Evolutionary conservation across 1,140 invertebrate species (phyloP).

Genomic region (Littorina saxatilis): DNA sequence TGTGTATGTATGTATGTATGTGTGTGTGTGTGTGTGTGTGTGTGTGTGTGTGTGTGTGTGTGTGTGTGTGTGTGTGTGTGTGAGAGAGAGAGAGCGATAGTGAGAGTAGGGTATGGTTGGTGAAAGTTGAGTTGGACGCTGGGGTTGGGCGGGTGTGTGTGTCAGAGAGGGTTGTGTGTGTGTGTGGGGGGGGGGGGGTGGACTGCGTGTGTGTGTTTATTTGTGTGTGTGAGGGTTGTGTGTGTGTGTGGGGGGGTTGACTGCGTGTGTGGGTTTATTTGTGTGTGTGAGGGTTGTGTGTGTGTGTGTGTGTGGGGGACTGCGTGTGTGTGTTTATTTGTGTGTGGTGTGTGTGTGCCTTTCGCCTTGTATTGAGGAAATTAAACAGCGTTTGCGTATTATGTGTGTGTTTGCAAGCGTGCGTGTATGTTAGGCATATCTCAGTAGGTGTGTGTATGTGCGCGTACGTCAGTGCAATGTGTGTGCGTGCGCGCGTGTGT

Average conservation of each 20-base stretch:
- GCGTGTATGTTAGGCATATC: neutral
- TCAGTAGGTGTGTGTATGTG: neutral
- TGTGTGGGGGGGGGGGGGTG: neutral
- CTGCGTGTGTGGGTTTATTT: too few relatives aligned
- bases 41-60: conserved; percentile 22
- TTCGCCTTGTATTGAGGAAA: too few relatives aligned
- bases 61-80: neutral
- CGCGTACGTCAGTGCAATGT: neutral
- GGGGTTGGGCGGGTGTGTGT: neutral
- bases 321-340: neutral
- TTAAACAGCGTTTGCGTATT: too few relatives aligned
- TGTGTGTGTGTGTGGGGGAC: neutral
- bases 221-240: neutral
- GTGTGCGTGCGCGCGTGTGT: neutral
- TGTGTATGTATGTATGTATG: neutral
- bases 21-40: neutral
- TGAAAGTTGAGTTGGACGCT: too few relatives aligned
- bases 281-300: too few relatives aligned
- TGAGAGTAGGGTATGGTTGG: too few relatives aligned
- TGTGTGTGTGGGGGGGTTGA: neutral
- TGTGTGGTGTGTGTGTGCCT: neutral
- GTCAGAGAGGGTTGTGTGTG: neutral
- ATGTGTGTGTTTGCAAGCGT: neutral
- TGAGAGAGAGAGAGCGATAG: too few relatives aligned
- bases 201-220: neutral